phyloP scores from a whole-genome alignment of 2,113 vertebrate genomes.

The Sarotherodon lohbergeri region DNA sequence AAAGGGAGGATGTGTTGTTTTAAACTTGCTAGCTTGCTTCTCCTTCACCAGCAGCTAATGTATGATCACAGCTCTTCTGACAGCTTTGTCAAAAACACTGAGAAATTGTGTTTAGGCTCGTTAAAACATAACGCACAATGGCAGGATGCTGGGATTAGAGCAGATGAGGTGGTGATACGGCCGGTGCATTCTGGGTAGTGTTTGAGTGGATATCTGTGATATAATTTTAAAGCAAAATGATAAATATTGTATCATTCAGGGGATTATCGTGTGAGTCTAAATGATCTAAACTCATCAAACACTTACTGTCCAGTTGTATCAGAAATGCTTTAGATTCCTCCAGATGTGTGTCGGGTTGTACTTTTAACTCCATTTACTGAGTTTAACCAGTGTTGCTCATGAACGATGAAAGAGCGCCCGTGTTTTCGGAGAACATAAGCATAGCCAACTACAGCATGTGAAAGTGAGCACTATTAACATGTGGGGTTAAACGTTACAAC shows the following conservation, averaged over 20 bases:
- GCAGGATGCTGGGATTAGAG: background rate
- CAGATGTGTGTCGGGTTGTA: background rate
- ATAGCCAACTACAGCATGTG: background rate
- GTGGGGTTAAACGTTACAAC: background rate
- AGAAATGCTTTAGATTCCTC: background rate
- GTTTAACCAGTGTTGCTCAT: background rate
- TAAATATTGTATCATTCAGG: background rate
- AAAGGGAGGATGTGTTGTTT: constrained; percentile 8
- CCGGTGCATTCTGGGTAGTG: background rate
- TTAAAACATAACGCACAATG: background rate
- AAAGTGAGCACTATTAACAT: background rate
- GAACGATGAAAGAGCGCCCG: too few species aligned
- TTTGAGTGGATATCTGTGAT: background rate
- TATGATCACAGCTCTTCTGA: constrained; percentile 30
- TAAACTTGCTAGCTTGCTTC: background rate
- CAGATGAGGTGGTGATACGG: background rate
- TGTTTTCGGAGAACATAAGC: background rate
- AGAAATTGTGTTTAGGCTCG: background rate
- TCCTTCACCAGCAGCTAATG: constrained; percentile 12
- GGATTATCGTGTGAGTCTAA: background rate
- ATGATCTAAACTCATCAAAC: background rate
- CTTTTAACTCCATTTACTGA: background rate
- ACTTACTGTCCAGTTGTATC: background rate
- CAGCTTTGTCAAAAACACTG: constrained; percentile 31
- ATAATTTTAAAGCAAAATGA: background rate